A percentile compares a stretch with the other conserved stretches of the same genome.
Conservation (phyloP, 2,888 invertebrate genomes). For the Atethmia centrago region DNA sequence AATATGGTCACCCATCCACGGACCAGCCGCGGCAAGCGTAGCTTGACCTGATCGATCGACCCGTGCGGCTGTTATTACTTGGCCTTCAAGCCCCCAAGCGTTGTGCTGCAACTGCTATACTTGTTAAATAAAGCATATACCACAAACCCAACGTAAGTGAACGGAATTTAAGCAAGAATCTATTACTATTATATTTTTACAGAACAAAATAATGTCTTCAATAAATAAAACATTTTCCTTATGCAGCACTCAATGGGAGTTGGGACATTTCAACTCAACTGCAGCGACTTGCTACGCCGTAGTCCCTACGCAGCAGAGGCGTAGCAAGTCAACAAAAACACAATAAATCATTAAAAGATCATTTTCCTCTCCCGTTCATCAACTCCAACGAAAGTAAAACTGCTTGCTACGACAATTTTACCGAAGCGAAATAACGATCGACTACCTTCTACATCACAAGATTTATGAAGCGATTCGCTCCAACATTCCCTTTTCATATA, state of each 20-base stretch:
- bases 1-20: too few relatives aligned
- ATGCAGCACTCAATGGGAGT: neutral
- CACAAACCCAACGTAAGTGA: too few relatives aligned
- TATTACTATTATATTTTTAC: neutral
- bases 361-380: constrained; percentile 52
- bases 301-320: constrained; percentile 25
- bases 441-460: constrained; percentile 77
- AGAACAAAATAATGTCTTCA: neutral
- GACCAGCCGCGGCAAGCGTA: too few relatives aligned
- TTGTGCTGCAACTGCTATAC: neutral
- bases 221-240: neutral
- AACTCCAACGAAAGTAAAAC: constrained; percentile 66
- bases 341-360: constrained; percentile 38
- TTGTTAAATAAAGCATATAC: neutral
- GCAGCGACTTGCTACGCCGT: constrained; percentile 41
- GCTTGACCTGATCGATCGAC: too few relatives aligned
- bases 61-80: too few relatives aligned
- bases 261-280: constrained; percentile 3
- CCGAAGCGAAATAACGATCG: constrained; percentile 78
- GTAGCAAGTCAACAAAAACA: constrained; percentile 36
- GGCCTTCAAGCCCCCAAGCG: too few relatives aligned
- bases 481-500: constrained; percentile 85
- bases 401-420: constrained; percentile 72
- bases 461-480: constrained; percentile 85
- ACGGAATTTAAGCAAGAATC: neutral